Base-by-base conservation (phyloP, 1,140 invertebrate species). In the Thaumetopoea pityocampa region DNA sequence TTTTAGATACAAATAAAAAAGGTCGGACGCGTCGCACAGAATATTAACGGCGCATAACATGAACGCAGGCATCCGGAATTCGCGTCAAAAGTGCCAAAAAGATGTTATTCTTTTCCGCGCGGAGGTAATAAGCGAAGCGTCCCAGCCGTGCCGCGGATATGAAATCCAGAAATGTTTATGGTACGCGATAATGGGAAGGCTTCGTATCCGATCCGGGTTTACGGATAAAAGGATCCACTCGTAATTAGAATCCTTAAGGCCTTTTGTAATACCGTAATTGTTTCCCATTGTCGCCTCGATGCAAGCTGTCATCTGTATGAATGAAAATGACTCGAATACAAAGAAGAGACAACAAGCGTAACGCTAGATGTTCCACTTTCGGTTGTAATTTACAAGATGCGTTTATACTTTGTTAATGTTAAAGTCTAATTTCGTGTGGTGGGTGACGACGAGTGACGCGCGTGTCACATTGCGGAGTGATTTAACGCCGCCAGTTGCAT, bases 1-100 rank as follows among this genome's bases (percentile, higher is more conserved):
- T 81, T 84, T 84, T 81, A 77, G 77, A 81, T 80, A 81, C 80
- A 81, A 84, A 84, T 81, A 81, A 84, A 84, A 84, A 84, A 84
- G 80, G 80, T 81, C 73, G 73, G 73, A 81, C 78, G 76, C 68
- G 67, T 66, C 51, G 77, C 65, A 47, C 71, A 65, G 80, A 84
- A 84, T 84, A 84, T 81, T 84, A 84, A 84, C 76, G 71, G 76
- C 73, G 62, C 68, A 80, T 69, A 84, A 84, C 80, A 84, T 84
- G 77, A 81, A 81, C 74, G 73, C 61, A 76, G 71, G 67, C 73
- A 78, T 80, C 77, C 76, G 80, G 69, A 74, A 71, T 78, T 61
- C 69, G 69, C 77, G 71, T 80, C 80, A 80, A 74, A 84, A 81
- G 76, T 78, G 65, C 71, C 73, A 60, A 76, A 81, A 74, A 59